Percentiles rank a stretch among this genome's conserved stretches.
Conservation (phyloP, 1,140 invertebrate species). For the Hyles vespertilio region DNA sequence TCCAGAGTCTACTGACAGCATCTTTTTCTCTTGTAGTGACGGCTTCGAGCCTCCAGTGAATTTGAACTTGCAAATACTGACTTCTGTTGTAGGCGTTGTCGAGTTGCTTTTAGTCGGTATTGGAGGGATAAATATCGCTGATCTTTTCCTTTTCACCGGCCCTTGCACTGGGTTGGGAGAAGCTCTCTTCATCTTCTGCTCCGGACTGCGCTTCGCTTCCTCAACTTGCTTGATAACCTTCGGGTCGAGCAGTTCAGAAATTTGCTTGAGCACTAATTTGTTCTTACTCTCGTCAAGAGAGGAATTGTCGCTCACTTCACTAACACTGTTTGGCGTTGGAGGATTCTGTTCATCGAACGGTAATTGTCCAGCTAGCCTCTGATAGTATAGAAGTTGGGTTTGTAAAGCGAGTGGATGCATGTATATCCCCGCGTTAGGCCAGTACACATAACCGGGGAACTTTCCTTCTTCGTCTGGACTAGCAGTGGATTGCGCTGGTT, state of each 20-base stretch:
- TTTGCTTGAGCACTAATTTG: constrained; percentile 65
- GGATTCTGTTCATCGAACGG: constrained; percentile 45
- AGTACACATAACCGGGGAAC: constrained; percentile 78
- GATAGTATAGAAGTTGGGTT: constrained; percentile 84
- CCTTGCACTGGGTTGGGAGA: constrained; percentile 49
- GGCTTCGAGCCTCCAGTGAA: constrained; percentile 92
- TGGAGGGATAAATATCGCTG: constrained; percentile 88
- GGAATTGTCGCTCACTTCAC: constrained; percentile 33
- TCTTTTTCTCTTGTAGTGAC: constrained; percentile 92
- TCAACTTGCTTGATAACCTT: constrained; percentile 57
- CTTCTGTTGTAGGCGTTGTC: constrained; percentile 85
- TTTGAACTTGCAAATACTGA: constrained; percentile 95
- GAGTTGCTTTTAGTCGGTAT: constrained; percentile 82
- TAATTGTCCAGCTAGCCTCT: constrained; percentile 76
- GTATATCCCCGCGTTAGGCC: constrained; percentile 82
- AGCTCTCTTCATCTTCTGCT: constrained; percentile 48
- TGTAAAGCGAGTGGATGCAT: constrained; percentile 84
- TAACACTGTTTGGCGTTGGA: constrained; percentile 39
- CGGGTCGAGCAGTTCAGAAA: constrained; percentile 67
- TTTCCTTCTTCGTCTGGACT: constrained; percentile 45
- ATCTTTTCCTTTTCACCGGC: constrained; percentile 84
- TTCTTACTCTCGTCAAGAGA: constrained; percentile 53
- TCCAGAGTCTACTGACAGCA: constrained; percentile 90
- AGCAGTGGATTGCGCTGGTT: constrained; percentile 76
- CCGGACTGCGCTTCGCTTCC: constrained; percentile 41